Evolutionary conservation across 2,113 vertebrate genomes (phyloP), one percentile per base, ranked within the genome.

Genomic region (Hemibagrus wyckioides): DNA sequence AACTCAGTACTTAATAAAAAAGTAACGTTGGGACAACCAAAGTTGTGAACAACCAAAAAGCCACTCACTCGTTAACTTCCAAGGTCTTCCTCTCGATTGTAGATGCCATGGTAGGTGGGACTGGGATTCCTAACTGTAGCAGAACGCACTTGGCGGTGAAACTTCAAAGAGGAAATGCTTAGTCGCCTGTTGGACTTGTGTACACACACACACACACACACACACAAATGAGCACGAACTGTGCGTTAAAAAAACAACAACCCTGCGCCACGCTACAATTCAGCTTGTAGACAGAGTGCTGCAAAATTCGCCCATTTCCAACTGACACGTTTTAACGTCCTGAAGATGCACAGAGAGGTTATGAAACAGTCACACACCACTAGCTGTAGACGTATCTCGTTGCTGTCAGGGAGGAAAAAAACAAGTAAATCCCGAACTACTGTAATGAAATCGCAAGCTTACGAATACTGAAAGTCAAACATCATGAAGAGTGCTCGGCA

Each of bases 11-110:
- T 73, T 73, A 41, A n/a, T n/a, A n/a, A n/a, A 69, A 36, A 21
- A 75, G 41, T 17, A 21, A 3, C 23, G 17, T 1, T 17, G 1
- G 15, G 65, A 33, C 30, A 5, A 39, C 28, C 14, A 77, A 19
- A 57, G 10, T 14, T 81, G 2, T 57, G 52, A 89, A 57, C 85
- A 85, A 91, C 61, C 87, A 85, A 89, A 61, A 44, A 44, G 13
- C 36, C 36, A 82, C 80, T 82, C 39, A 82, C 80, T 82, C 80
- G 57, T 82, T 82, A 17, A 82, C 80, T n/a, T 82, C 80, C 80
- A 82, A 28, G 80, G 56, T 82, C 57, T 82, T 82, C 80, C 80
- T 63, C 80, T 82, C 80, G 10, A 82, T n/a, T n/a, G 80, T 82
- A 39, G 80, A 63, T 63, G 80, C 80, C 80, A 82, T 82, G 25